These are phyloP conservation scores for Papilio polytes DNA, from an alignment of 1,140 invertebrate species.

Conservation along the genomic window DNA sequence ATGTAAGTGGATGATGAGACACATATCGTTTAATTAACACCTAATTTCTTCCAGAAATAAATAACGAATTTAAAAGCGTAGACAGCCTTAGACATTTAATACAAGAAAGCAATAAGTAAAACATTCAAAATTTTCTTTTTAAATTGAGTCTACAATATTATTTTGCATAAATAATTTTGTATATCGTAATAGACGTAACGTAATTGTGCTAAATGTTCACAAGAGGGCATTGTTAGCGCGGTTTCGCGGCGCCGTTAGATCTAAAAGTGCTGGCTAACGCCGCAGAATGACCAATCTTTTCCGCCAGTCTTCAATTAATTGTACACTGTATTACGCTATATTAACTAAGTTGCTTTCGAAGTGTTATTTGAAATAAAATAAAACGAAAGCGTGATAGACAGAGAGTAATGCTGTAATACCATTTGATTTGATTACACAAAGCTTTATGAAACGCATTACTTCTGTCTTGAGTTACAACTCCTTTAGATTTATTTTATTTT, in stretches of 20 bases:
- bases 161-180: not conserved
- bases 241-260: not conserved
- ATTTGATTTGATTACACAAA: conserved; percentile 11
- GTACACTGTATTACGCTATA: conserved; percentile 29
- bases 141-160: not conserved
- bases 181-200: not conserved
- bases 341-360: conserved; percentile 23
- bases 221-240: not conserved
- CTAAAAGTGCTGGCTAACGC: conserved; percentile 14
- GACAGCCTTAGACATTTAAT: no score
- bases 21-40: no score
- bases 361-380: conserved; percentile 22
- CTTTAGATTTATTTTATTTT: not conserved
- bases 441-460: not conserved
- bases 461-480: not conserved
- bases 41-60: no score
- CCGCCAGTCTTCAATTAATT: conserved; percentile 27
- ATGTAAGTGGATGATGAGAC: no score
- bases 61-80: no score
- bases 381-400: conserved; percentile 6
- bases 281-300: conserved; percentile 33
- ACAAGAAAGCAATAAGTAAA: not conserved
- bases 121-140: not conserved
- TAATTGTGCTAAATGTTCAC: not conserved
- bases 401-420: not conserved